A percentile compares a stretch with the other conserved stretches of the same genome.
These are phyloP conservation scores for Whitmania pigra DNA, from an alignment of 1,140 invertebrate genomes.

Conservation along the genomic window DNA sequence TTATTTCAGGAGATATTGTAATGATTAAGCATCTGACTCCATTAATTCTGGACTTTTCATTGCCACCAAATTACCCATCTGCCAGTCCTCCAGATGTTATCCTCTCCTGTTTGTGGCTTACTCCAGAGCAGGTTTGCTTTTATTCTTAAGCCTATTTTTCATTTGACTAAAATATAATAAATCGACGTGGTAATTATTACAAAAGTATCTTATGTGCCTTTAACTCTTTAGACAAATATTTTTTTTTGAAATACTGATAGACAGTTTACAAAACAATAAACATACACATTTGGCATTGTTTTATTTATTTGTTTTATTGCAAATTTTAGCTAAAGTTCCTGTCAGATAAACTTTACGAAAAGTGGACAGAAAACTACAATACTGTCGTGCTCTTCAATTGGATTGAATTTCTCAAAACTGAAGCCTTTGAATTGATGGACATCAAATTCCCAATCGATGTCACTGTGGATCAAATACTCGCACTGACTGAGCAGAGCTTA, in stretches of 20 bases:
- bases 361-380: slow-evolving; percentile 1
- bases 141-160: too few species aligned
- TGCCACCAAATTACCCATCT: slow-evolving; percentile 1
- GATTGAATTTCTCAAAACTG: slow-evolving; percentile 13
- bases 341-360: too few species aligned
- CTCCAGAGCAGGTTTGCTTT: background rate
- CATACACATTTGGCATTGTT: too few species aligned
- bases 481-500: background rate
- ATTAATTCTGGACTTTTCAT: background rate
- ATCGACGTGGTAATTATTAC: background rate
- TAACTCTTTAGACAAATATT: background rate
- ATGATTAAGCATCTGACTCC: background rate
- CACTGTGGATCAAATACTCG: background rate
- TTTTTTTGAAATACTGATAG: background rate
- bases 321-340: background rate
- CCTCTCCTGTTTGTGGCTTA: background rate
- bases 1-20: background rate
- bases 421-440: slow-evolving; percentile 7
- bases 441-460: slow-evolving; percentile 10
- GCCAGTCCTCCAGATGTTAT: background rate
- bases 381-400: slow-evolving; percentile 15
- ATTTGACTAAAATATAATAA: too few species aligned
- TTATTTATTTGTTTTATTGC: too few species aligned
- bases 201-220: background rate
- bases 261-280: too few species aligned